Evolutionary conservation across 2,797 vertebrate genomes (phyloP).

Genomic region (Coendou prehensilis): DNA sequence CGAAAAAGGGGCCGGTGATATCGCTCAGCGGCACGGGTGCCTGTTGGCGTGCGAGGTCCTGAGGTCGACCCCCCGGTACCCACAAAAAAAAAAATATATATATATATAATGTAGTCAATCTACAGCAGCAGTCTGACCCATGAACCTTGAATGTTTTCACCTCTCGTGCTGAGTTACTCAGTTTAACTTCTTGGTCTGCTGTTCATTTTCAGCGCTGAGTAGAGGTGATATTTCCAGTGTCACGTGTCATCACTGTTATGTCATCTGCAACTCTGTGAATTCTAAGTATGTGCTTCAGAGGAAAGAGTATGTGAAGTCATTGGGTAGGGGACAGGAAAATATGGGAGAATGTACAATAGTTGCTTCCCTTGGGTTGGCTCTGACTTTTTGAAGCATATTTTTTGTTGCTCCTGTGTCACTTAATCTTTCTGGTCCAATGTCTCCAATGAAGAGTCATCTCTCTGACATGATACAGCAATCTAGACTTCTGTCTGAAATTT

Average conservation of each 20-base stretch:
- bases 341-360: background rate
- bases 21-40: too few relatives aligned
- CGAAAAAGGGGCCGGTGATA: too few relatives aligned
- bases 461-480: background rate
- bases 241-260: background rate
- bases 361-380: background rate
- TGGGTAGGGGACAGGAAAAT: background rate
- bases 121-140: background rate
- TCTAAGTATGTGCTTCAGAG: slow-evolving; percentile 29
- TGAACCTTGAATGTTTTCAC: background rate
- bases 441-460: background rate
- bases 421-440: background rate
- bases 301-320: background rate
- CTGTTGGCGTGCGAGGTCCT: too few relatives aligned
- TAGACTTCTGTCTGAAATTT: background rate
- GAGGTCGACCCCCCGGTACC: too few relatives aligned
- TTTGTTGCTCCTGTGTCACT: background rate
- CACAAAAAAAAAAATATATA: too few relatives aligned
- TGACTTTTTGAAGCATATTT: background rate
- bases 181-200: background rate
- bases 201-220: background rate
- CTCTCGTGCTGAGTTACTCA: background rate
- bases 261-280: background rate
- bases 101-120: background rate
- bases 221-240: slow-evolving; percentile 42